Evolutionary conservation across 2,888 invertebrate genomes (phyloP), one percentile per base, ranked within the genome.

Genomic region (Calliopum simillimum): DNA sequence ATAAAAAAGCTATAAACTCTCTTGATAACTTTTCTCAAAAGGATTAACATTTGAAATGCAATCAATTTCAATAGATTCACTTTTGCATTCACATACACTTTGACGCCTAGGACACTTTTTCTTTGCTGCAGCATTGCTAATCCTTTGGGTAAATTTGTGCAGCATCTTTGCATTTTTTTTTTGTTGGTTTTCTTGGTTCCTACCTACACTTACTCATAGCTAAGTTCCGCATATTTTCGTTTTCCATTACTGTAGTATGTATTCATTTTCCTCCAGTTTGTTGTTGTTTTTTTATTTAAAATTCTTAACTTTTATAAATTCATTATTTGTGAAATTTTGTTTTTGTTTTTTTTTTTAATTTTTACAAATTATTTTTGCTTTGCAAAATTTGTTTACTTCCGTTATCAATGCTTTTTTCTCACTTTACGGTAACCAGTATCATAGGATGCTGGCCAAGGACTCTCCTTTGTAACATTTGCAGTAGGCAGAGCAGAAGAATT

Each of bases 171-270:
- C n/a, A 66, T 23, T 56, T 56, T 23, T 23, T 43, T 68, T 53
- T 64, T 49, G 46, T 33, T 56, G n/a, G 49, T 13, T 41, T 67
- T 43, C 21, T 33, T 19, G 56, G 49, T 63, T 55, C 19, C 70
- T n/a, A n/a, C n/a, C n/a, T n/a, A 25, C 71, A 79, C 82, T 80
- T 79, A 84, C 82, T 83, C 83, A 70, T 82, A 82, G 76, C 79
- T 82, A 76, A 80, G 73, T 68, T 82, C 81, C 72, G 76, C 79
- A 74, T 79, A 81, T 73, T 80, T 81, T 72, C 79, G 79, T 73
- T 79, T 80, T 70, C 78, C 79, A 77, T 81, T 82, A 49, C 77
- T 64, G 62, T 81, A 78, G 73, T 81, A 80, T 64, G 70, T 46
- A 33, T 58, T 67, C 67, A 67, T 67, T 14, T 59, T 59, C 19